These are phyloP conservation scores for Balanococcus diminutus DNA, from an alignment of 2,888 invertebrate species.

Conservation along the genomic window DNA sequence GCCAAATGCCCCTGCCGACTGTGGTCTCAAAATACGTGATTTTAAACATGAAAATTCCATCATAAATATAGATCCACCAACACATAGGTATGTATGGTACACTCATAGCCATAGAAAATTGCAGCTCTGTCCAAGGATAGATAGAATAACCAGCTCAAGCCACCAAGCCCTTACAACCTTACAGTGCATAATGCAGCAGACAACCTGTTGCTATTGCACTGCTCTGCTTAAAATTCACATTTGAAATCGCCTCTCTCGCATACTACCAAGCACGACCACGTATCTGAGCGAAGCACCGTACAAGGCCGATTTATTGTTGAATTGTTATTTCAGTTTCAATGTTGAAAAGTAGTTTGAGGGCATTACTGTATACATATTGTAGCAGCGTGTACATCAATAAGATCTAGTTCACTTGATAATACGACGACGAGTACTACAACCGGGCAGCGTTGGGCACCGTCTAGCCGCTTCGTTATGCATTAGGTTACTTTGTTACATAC, in stretches of 20 bases:
- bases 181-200: background rate
- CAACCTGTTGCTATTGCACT: background rate
- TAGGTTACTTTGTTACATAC: conserved; percentile 6
- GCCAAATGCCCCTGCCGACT: too few relatives aligned
- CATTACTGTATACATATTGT: conserved; percentile 13
- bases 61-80: background rate
- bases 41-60: too few relatives aligned
- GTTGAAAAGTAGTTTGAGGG: conserved; percentile 39
- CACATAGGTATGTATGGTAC: background rate
- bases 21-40: too few relatives aligned
- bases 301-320: conserved; percentile 46
- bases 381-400: conserved; percentile 13
- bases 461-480: conserved; percentile 18
- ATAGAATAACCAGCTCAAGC: background rate
- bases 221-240: conserved; percentile 1
- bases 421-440: background rate
- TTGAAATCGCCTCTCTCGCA: background rate
- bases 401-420: conserved; percentile 43
- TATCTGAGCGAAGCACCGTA: conserved; percentile 13
- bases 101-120: background rate
- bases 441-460: background rate
- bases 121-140: background rate
- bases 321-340: conserved; percentile 44
- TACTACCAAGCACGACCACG: background rate
- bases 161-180: background rate